These are phyloP conservation scores for Prionailurus viverrinus DNA, from an alignment of 2,113 vertebrate genomes.

Conservation along the genomic window DNA sequence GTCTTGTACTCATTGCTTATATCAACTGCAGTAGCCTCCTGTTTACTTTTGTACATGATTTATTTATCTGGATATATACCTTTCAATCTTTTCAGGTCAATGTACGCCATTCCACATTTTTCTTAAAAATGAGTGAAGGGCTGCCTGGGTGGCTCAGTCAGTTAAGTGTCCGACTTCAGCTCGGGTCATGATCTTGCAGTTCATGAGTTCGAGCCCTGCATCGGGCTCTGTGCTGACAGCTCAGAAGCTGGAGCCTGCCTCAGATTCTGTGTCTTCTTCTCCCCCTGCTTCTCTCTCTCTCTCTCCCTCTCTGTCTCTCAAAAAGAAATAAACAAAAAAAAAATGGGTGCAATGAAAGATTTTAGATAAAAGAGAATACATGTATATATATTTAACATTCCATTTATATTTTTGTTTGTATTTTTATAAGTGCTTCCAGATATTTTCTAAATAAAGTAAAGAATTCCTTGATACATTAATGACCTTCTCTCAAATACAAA, in stretches of 20 bases:
- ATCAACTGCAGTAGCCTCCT: not conserved
- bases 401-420: conserved; percentile 40
- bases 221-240: no score
- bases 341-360: not conserved
- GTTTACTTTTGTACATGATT: not conserved
- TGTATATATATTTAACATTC: not conserved
- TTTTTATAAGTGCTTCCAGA: conserved; percentile 27
- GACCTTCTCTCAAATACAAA: not conserved
- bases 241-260: no score
- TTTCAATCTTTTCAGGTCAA: not conserved
- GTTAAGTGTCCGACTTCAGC: no score
- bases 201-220: no score
- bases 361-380: conserved; percentile 34
- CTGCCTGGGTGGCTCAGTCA: no score
- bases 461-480: not conserved
- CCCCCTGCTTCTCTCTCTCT: no score
- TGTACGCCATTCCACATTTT: not conserved
- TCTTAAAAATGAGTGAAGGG: not conserved
- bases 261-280: no score
- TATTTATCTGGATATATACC: not conserved
- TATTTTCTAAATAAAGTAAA: conserved; percentile 49
- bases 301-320: no score
- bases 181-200: no score
- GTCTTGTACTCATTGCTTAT: not conserved
- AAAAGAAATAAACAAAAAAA: not conserved